phyloP scores from a whole-genome alignment of 2,113 vertebrate species.

The Elgaria multicarinata region DNA sequence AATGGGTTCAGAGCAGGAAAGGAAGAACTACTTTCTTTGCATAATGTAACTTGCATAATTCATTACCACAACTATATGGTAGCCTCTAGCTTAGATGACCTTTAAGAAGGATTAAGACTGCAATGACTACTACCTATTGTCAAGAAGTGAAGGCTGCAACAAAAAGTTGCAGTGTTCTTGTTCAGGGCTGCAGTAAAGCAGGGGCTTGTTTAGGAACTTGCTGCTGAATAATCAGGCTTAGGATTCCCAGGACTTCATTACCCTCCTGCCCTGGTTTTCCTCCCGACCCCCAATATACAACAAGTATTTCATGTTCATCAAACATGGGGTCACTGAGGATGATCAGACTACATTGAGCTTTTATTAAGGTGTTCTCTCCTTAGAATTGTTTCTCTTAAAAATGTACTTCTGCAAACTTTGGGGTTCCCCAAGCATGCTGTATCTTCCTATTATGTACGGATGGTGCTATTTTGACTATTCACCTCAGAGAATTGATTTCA shows the following conservation, averaged over 20 bases:
- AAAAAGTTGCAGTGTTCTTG: neutral
- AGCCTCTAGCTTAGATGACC: neutral
- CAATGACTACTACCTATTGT: neutral
- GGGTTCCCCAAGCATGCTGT: neutral
- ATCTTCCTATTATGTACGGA: no score
- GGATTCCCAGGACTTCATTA: neutral
- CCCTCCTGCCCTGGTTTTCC: no score
- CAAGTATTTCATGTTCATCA: no score
- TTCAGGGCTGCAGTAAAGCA: neutral
- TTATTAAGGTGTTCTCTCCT: no score
- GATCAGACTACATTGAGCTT: no score
- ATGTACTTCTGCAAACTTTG: neutral
- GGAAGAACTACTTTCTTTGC: neutral
- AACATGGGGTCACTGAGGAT: no score
- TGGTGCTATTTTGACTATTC: neutral
- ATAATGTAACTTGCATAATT: neutral
- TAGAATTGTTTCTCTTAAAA: no score
- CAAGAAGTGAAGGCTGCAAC: neutral
- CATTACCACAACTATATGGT: neutral
- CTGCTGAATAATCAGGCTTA: neutral
- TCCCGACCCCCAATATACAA: no score
- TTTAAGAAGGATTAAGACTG: neutral
- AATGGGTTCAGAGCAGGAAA: neutral
- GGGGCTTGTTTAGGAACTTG: neutral
- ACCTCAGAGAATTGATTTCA: neutral